phyloP scores from a whole-genome alignment of 2,797 vertebrate species.

The Siniperca obscura region DNA sequence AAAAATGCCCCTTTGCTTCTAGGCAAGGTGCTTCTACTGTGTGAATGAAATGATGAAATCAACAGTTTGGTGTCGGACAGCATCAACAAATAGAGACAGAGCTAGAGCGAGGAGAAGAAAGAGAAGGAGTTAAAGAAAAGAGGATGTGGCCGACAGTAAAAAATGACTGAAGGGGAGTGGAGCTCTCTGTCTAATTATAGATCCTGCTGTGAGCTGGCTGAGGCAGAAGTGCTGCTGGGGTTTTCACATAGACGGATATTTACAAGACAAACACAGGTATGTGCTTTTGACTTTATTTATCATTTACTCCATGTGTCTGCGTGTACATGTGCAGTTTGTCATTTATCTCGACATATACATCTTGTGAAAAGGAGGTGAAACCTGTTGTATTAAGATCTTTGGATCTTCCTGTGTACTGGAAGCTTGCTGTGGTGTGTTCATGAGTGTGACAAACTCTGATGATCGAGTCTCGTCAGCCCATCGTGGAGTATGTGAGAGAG shows the following conservation, averaged over 20 bases:
- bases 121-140: constrained; percentile 77
- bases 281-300: constrained; percentile 58
- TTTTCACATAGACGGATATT: constrained; percentile 73
- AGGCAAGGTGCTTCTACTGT: not conserved
- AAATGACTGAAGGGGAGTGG: constrained; percentile 80
- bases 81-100: constrained; percentile 36
- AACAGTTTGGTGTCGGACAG: constrained; percentile 47
- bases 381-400: constrained; percentile 30
- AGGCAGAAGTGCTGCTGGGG: constrained; percentile 76
- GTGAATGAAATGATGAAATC: constrained; percentile 58
- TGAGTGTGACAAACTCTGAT: not conserved
- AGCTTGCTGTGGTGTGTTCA: constrained; percentile 8
- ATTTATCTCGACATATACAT: not conserved
- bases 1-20: not conserved
- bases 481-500: not conserved
- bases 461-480: not conserved
- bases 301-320: not conserved
- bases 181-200: constrained; percentile 84
- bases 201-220: constrained; percentile 78
- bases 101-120: constrained; percentile 58
- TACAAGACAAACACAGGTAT: constrained; percentile 71
- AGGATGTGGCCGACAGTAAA: constrained; percentile 83
- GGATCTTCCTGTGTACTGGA: not conserved
- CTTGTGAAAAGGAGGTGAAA: not conserved
- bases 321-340: not conserved